Evolutionary conservation across 2,113 vertebrate genomes (phyloP).

Genomic region (Brachypteracias leptosomus): DNA sequence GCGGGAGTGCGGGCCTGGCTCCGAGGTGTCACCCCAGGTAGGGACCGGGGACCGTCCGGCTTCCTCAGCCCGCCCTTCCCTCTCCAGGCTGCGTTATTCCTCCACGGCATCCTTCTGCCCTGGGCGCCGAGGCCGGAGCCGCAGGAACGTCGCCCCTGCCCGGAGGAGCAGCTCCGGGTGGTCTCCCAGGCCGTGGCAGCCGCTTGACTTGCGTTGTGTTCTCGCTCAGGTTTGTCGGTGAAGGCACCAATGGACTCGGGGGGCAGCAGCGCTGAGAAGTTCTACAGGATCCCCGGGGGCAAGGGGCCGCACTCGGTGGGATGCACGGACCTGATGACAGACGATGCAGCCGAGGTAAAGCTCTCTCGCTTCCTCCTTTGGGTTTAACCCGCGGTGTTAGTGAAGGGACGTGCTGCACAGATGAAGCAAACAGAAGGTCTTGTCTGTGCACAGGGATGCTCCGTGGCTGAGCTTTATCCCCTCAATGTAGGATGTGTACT

Average conservation of each 20-base stretch:
- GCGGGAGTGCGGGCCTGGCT: not conserved
- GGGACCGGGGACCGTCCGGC: too few species aligned
- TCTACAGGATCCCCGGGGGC: constrained; percentile 81
- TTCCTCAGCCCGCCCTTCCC: not conserved
- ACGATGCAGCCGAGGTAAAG: constrained; percentile 80
- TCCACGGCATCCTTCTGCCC: not conserved
- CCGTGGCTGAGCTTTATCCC: not conserved
- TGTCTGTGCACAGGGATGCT: not conserved
- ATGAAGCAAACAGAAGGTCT: not conserved
- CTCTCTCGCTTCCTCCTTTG: accelerated
- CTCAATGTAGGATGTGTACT: not conserved
- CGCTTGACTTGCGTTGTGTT: not conserved
- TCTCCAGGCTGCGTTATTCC: not conserved
- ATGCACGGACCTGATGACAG: constrained; percentile 91
- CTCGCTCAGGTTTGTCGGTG: not conserved
- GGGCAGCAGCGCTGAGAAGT: constrained; percentile 60
- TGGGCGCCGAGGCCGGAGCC: not conserved
- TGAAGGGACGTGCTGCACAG: not conserved
- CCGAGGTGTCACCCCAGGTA: not conserved
- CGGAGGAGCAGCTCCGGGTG: not conserved
- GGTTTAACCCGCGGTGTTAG: not conserved
- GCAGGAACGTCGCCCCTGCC: not conserved
- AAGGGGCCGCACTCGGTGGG: constrained; percentile 86
- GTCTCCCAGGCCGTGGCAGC: not conserved
- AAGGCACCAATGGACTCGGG: constrained; percentile 65